Percentiles rank a stretch among this genome's conserved stretches.
phyloP scores from a whole-genome alignment of 1,140 invertebrate genomes.

The Drosophila rhopaloa region DNA sequence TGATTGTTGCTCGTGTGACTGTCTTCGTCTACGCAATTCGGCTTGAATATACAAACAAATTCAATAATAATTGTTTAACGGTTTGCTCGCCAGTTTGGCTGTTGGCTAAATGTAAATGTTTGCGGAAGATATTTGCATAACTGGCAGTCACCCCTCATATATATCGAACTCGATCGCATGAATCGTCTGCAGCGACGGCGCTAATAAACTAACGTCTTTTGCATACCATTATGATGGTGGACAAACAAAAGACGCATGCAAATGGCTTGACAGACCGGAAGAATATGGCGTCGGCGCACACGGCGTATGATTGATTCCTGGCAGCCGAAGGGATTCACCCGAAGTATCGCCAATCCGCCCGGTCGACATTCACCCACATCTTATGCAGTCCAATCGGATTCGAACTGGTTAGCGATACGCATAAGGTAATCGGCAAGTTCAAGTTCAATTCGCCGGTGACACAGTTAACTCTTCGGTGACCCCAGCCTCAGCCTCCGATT shows the following conservation, averaged over 20 bases:
- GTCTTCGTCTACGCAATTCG: conserved; percentile 40
- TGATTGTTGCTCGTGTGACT: conserved; percentile 42
- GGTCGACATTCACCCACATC: conserved; percentile 43
- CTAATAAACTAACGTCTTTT: conserved; percentile 62
- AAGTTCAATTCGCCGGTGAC: conserved; percentile 81
- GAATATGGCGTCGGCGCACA: conserved; percentile 24
- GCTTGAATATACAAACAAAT: conserved; percentile 40
- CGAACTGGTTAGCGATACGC: conserved; percentile 21
- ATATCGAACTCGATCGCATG: conserved; percentile 21
- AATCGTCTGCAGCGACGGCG: conserved; percentile 36
- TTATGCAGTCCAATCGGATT: conserved; percentile 30
- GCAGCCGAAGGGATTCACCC: conserved; percentile 32
- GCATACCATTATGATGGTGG: conserved; percentile 58
- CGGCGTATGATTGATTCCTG: conserved; percentile 64
- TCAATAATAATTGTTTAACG: conserved; percentile 75
- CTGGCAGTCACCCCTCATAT: conserved; percentile 21
- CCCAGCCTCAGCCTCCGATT: conserved; percentile 44
- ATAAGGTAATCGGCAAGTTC: conserved; percentile 55
- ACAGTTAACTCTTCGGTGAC: conserved; percentile 71
- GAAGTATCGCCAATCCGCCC: background rate
- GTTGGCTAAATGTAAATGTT: conserved; percentile 70
- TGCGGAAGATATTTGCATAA: conserved; percentile 79
- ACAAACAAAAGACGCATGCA: conserved; percentile 55
- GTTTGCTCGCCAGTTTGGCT: conserved; percentile 45
- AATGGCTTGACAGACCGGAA: conserved; percentile 50